Evolutionary conservation across 2,888 invertebrate species (phyloP).

Genomic region (Pseudoips prasinana): DNA sequence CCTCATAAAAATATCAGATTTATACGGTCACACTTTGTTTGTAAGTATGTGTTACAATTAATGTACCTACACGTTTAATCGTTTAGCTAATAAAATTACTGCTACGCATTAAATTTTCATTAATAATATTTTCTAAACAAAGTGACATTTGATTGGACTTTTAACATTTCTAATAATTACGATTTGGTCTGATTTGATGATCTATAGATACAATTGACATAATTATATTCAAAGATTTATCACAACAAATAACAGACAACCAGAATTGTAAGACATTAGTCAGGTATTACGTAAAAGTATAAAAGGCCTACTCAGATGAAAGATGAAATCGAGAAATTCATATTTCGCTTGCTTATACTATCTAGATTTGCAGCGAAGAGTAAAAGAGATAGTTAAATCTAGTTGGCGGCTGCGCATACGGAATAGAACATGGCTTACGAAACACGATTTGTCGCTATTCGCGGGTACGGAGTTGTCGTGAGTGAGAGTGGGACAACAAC

Average conservation of each 20-base stretch:
- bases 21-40: slow-evolving; percentile 29
- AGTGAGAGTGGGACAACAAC: slow-evolving; percentile 68
- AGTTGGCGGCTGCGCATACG: slow-evolving; percentile 50
- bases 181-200: too few relatives aligned
- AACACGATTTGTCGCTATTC: slow-evolving; percentile 60
- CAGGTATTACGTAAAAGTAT: slow-evolving; percentile 43
- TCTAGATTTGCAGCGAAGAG: slow-evolving; percentile 43
- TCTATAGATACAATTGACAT: too few relatives aligned
- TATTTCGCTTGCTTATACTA: slow-evolving; percentile 45
- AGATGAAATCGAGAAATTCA: slow-evolving; percentile 48
- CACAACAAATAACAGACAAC: too few relatives aligned
- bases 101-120: slow-evolving; percentile 6
- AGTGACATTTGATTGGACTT: slow-evolving; percentile 2
- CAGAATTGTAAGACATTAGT: too few relatives aligned
- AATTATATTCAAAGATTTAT: too few relatives aligned
- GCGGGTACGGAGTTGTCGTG: slow-evolving; percentile 47
- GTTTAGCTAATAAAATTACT: slow-evolving; percentile 16
- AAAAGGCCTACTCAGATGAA: slow-evolving; percentile 31
- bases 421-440: slow-evolving; percentile 57
- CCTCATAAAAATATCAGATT: slow-evolving; percentile 32
- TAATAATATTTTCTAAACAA: background rate
- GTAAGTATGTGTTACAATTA: slow-evolving; percentile 24
- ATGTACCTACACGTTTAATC: slow-evolving; percentile 13
- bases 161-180: too few relatives aligned
- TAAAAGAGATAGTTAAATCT: slow-evolving; percentile 64